These are phyloP conservation scores for Cremastobaeus sp. DNA, from an alignment of 2,888 invertebrate genomes.

Conservation along the genomic window DNA sequence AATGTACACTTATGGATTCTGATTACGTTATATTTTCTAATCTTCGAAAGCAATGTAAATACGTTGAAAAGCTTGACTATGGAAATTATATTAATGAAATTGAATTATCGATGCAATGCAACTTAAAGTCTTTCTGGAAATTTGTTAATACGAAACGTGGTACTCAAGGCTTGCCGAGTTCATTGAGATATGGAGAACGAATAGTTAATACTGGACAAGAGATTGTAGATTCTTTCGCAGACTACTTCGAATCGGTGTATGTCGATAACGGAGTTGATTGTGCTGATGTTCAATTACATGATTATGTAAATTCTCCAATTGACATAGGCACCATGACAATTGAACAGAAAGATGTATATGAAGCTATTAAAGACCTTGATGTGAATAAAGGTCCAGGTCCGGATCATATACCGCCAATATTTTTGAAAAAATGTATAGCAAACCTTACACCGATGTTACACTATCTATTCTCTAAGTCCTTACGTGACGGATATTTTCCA, in stretches of 20 bases:
- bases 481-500: not conserved
- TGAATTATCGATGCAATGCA: not conserved
- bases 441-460: not conserved
- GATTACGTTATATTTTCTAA: not conserved
- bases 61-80: not conserved
- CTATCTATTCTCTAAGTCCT: too few relatives aligned
- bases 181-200: not conserved
- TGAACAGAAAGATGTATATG: not conserved
- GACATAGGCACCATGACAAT: not conserved
- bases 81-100: not conserved
- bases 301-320: not conserved
- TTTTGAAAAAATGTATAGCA: not conserved
- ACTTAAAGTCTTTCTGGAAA: not conserved
- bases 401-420: not conserved
- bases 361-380: not conserved
- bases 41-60: not conserved
- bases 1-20: not conserved
- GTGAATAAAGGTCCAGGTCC: not conserved
- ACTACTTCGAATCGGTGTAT: not conserved
- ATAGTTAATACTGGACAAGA: not conserved
- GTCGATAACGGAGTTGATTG: too few relatives aligned
- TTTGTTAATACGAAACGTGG: not conserved
- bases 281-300: too few relatives aligned
- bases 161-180: not conserved
- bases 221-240: not conserved